Evolutionary conservation across 2,888 invertebrate species (phyloP).

Genomic region (Tetropium fuscum): DNA sequence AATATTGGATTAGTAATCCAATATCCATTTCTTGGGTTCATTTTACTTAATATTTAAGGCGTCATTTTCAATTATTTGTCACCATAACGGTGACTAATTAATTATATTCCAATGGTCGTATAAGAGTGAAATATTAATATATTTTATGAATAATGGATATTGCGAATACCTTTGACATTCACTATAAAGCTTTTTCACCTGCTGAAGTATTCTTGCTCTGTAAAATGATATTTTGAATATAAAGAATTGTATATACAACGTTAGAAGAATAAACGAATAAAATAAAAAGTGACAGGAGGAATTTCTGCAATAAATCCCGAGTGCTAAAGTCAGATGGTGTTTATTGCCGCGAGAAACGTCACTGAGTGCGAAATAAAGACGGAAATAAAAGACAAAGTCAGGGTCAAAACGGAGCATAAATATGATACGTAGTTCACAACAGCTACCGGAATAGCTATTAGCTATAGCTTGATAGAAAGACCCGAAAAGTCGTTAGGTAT

Average conservation of each 20-base stretch:
- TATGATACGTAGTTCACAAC: conserved; percentile 40
- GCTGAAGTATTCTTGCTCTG: background rate
- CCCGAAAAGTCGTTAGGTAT: conserved; percentile 9
- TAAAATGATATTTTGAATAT: background rate
- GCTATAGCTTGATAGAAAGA: conserved; percentile 7
- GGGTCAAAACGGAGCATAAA: conserved; percentile 40
- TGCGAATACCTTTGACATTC: too few species aligned
- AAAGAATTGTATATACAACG: background rate
- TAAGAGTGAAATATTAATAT: too few species aligned
- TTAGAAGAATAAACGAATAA: conserved; percentile 3
- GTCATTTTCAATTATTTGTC: too few species aligned
- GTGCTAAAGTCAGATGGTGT: conserved; percentile 17
- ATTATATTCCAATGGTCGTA: too few species aligned
- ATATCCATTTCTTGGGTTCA: too few species aligned
- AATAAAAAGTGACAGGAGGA: conserved; percentile 1
- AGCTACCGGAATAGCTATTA: conserved; percentile 26
- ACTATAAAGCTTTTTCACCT: background rate
- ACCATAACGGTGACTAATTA: too few species aligned
- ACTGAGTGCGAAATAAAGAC: conserved; percentile 42
- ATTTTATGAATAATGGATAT: too few species aligned
- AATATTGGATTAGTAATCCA: too few species aligned
- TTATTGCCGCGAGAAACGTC: conserved; percentile 27
- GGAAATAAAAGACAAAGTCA: conserved; percentile 41
- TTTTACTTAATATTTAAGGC: too few species aligned
- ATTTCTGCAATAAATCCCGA: conserved; percentile 11